These are phyloP conservation scores for Microchrysa polita DNA, from an alignment of 2,888 invertebrate species.

Conservation along the genomic window DNA sequence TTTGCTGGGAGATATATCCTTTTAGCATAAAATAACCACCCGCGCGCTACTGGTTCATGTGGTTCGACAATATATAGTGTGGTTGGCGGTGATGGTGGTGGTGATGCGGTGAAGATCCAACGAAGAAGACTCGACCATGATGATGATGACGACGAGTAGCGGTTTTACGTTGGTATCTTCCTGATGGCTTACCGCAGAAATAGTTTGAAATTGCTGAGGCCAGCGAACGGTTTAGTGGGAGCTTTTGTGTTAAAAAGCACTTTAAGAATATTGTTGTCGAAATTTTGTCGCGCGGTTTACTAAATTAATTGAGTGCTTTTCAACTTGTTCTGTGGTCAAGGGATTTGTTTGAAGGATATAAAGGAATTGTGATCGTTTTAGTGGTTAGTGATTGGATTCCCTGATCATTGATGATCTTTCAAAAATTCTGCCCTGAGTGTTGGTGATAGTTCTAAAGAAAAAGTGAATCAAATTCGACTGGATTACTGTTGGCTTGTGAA, in stretches of 20 bases:
- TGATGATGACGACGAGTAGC: conserved; percentile 56
- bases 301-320: conserved; percentile 6
- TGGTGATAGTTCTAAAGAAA: too few relatives aligned
- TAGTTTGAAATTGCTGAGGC: conserved; percentile 64
- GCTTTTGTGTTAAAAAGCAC: conserved; percentile 8
- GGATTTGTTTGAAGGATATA: conserved; percentile 9
- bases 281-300: conserved; percentile 27
- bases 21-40: conserved; percentile 61
- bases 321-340: not conserved
- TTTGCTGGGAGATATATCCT: conserved; percentile 53
- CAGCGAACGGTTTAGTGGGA: conserved; percentile 55
- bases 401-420: too few relatives aligned
- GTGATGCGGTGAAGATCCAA: conserved; percentile 49
- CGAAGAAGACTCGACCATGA: conserved; percentile 42
- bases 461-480: too few relatives aligned
- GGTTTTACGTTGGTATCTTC: conserved; percentile 54
- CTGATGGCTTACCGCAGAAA: conserved; percentile 63
- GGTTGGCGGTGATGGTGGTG: conserved; percentile 62
- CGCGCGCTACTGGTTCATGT: conserved; percentile 63
- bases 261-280: not conserved
- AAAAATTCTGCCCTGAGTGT: too few relatives aligned
- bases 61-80: conserved; percentile 31
- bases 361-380: not conserved
- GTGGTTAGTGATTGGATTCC: not conserved
- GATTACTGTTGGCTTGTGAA: too few relatives aligned